Conservation (phyloP, 2,797 vertebrate species). For the Balearica regulorum region DNA sequence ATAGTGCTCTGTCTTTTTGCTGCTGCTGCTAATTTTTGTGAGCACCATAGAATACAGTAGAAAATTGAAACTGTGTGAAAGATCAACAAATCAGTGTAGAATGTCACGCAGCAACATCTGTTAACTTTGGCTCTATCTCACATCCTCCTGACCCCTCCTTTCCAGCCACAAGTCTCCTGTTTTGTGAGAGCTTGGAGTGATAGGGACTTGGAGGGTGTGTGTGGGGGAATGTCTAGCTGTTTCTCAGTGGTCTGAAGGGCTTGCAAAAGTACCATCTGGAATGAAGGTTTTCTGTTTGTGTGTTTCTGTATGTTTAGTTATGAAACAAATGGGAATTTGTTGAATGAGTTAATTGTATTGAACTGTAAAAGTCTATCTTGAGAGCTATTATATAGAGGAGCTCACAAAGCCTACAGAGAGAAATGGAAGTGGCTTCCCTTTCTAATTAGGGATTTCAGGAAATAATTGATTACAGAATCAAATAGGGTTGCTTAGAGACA, state of each 20-base stretch:
- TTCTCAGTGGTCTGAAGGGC: conserved; percentile 5
- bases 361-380: background rate
- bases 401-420: conserved; percentile 28
- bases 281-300: background rate
- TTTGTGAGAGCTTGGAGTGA: conserved; percentile 24
- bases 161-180: conserved; percentile 20
- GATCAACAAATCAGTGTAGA: conserved; percentile 63
- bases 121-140: conserved; percentile 55
- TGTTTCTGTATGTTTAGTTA: conserved; percentile 20
- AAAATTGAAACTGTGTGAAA: conserved; percentile 71
- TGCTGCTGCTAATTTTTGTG: conserved; percentile 64
- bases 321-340: conserved; percentile 49
- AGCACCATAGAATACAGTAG: conserved; percentile 57
- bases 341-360: conserved; percentile 53
- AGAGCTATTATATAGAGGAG: background rate
- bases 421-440: conserved; percentile 25
- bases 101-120: conserved; percentile 64
- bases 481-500: background rate
- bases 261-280: conserved; percentile 39
- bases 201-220: background rate
- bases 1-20: conserved; percentile 18
- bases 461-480: conserved; percentile 47
- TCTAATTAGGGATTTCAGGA: conserved; percentile 52
- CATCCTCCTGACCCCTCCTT: conserved; percentile 31
- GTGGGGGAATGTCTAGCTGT: background rate